These are phyloP conservation scores for Orchestes rusci DNA, from an alignment of 2,888 invertebrate species.

Conservation along the genomic window DNA sequence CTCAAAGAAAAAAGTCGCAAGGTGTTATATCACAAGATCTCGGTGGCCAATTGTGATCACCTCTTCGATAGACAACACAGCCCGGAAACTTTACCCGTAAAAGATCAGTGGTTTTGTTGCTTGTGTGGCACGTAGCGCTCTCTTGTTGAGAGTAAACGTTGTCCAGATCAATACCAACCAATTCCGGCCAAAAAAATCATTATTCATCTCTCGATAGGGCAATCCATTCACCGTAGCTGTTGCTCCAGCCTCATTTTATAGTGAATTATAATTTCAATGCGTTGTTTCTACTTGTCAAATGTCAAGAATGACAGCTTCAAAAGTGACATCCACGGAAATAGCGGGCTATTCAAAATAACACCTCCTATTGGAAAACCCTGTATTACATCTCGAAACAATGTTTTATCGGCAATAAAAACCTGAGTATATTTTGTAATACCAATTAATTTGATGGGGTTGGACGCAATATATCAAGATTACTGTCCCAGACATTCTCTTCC, in stretches of 20 bases:
- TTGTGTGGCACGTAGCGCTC: background rate
- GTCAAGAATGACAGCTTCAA: background rate
- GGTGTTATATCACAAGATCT: background rate
- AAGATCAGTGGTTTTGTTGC: background rate
- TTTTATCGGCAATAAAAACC: no score
- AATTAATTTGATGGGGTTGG: no score
- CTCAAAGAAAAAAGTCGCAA: background rate
- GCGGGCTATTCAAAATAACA: background rate
- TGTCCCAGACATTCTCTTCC: no score
- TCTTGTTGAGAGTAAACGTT: background rate
- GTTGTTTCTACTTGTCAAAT: background rate
- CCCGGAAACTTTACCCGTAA: background rate
- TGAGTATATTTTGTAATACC: no score
- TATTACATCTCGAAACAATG: background rate
- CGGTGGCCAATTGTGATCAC: background rate
- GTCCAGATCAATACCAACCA: background rate
- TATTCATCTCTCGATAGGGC: no score
- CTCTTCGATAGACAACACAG: background rate
- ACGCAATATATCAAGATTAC: no score
- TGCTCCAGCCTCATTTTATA: background rate
- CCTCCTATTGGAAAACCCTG: background rate
- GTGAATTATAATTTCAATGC: background rate
- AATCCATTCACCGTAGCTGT: background rate
- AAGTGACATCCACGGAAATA: background rate
- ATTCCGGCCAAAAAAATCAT: no score